phyloP scores from a whole-genome alignment of 2,113 vertebrate species.

The Coracopsis vasa region DNA sequence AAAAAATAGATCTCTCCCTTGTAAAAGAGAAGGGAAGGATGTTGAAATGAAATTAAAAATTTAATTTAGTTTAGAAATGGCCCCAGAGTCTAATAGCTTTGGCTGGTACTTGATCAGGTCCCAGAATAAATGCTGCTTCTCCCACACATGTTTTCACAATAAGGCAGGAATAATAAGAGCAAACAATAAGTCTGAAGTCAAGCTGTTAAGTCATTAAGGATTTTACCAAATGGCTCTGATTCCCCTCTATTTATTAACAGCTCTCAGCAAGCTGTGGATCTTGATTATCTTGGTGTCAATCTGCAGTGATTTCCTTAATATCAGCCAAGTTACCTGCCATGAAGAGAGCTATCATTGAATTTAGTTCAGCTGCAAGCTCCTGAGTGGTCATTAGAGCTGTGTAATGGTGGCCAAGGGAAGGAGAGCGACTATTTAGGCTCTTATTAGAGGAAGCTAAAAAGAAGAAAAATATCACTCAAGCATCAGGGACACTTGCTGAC shows the following conservation, averaged over 20 bases:
- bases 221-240: slow-evolving; percentile 51
- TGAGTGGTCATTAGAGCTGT: not conserved
- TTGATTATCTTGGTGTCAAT: slow-evolving; percentile 28
- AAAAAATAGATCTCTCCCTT: not conserved
- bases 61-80: slow-evolving; percentile 36
- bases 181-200: slow-evolving; percentile 50
- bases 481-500: slow-evolving; percentile 65
- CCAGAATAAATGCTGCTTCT: slow-evolving; percentile 8
- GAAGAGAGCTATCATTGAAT: not conserved
- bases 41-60: slow-evolving; percentile 43
- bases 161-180: slow-evolving; percentile 32
- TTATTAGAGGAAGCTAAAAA: slow-evolving; percentile 19
- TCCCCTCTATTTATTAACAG: not conserved
- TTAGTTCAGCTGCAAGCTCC: not conserved
- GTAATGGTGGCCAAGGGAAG: not conserved
- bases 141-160: slow-evolving; percentile 40
- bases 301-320: slow-evolving; percentile 38
- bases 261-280: not conserved
- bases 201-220: slow-evolving; percentile 51
- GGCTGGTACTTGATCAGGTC: slow-evolving; percentile 22
- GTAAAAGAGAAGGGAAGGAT: not conserved
- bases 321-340: not conserved
- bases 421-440: not conserved
- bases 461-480: not conserved
- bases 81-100: slow-evolving; percentile 26